These are phyloP conservation scores for Baccha elongata DNA, from an alignment of 2,888 invertebrate genomes.

Conservation along the genomic window DNA sequence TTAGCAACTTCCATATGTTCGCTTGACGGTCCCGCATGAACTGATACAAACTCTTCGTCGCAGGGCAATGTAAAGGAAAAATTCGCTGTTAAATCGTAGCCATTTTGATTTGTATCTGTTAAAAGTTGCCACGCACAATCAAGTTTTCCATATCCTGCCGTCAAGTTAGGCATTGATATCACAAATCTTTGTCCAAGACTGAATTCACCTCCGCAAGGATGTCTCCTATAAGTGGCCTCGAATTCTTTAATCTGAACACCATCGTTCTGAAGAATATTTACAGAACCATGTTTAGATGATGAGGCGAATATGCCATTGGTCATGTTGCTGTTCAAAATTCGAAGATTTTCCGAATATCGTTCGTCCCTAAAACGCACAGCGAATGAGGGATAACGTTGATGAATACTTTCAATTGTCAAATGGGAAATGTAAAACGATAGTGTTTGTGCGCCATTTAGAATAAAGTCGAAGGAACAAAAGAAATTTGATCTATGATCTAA, in stretches of 20 bases:
- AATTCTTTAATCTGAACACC: constrained; percentile 68
- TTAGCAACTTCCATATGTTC: constrained; percentile 83
- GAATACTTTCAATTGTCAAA: neutral
- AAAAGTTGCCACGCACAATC: constrained; percentile 89
- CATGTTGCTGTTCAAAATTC: constrained; percentile 49
- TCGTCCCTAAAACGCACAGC: constrained; percentile 70
- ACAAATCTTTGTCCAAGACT: constrained; percentile 77
- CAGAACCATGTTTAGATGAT: constrained; percentile 67
- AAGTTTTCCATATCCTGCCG: constrained; percentile 79
- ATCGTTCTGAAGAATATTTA: constrained; percentile 75
- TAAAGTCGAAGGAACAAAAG: constrained; percentile 76
- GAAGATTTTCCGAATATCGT: neutral
- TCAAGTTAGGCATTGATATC: constrained; percentile 79
- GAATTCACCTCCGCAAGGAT: constrained; percentile 88
- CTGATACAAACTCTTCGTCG: constrained; percentile 83
- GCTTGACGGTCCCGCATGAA: constrained; percentile 82
- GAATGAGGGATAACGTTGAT: neutral
- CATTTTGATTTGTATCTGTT: constrained; percentile 46
- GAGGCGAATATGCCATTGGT: constrained; percentile 72
- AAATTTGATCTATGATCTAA: constrained; percentile 69
- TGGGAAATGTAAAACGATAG: constrained; percentile 75
- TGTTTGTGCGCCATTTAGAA: constrained; percentile 74
- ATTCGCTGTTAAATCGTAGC: constrained; percentile 82
- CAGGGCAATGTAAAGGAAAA: constrained; percentile 85
- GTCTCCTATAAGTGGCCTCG: constrained; percentile 84